phyloP scores from a whole-genome alignment of 2,113 vertebrate species.

The Festucalex cinctus region DNA sequence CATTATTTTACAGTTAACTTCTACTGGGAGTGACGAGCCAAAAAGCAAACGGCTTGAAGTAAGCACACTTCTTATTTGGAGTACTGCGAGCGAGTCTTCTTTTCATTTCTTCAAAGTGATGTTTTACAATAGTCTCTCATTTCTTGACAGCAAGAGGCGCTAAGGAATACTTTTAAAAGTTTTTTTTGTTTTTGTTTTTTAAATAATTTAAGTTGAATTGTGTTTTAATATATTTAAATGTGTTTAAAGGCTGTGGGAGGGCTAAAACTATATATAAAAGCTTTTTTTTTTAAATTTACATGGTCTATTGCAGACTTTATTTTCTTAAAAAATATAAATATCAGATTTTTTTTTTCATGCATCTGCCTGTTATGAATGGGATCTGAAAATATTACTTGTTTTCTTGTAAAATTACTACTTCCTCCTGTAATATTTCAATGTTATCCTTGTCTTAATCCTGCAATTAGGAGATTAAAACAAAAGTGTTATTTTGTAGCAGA shows the following conservation, averaged over 20 bases:
- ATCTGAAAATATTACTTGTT: too few species aligned
- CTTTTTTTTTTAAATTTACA: too few species aligned
- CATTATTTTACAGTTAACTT: background rate
- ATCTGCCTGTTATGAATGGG: too few species aligned
- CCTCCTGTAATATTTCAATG: too few species aligned
- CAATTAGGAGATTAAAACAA: too few species aligned
- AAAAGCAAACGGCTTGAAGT: background rate
- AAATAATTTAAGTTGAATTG: background rate
- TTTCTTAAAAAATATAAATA: too few species aligned
- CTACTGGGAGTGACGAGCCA: background rate
- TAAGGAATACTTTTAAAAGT: background rate
- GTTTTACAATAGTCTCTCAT: background rate
- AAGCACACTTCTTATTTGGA: background rate
- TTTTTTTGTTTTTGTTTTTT: background rate
- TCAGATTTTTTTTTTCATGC: too few species aligned
- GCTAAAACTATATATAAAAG: background rate
- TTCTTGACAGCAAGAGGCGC: background rate
- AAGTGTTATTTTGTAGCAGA: too few species aligned
- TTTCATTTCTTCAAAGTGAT: background rate
- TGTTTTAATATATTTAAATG: background rate
- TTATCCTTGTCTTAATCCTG: too few species aligned
- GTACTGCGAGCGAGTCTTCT: background rate
- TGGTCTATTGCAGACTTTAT: too few species aligned
- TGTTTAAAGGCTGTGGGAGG: background rate
- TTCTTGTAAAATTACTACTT: too few species aligned